A percentile compares a stretch with the other conserved stretches of the same genome.
Evolutionary conservation across 1,140 invertebrate species (phyloP).

Genomic region (Bombus balteatus): DNA sequence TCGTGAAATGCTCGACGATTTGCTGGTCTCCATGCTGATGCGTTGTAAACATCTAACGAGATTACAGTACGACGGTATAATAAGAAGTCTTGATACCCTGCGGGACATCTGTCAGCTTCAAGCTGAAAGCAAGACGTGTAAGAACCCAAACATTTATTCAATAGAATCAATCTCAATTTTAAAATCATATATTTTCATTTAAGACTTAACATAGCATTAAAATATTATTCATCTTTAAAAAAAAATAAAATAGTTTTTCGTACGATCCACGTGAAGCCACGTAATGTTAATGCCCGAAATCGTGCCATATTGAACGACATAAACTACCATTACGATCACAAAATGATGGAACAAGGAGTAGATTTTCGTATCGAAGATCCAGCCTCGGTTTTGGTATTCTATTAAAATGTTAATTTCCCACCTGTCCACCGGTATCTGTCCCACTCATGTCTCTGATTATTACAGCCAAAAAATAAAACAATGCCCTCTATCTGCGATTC

Average conservation of each 20-base stretch:
- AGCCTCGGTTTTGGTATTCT: slow-evolving; percentile 64
- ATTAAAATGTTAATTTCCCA: slow-evolving; percentile 21
- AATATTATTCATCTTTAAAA: not conserved
- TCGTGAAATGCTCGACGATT: slow-evolving; percentile 80
- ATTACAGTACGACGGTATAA: slow-evolving; percentile 80
- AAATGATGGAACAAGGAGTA: slow-evolving; percentile 75
- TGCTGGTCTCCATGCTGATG: slow-evolving; percentile 76
- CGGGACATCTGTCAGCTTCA: slow-evolving; percentile 79
- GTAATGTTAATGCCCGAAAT: slow-evolving; percentile 73
- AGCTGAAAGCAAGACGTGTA: slow-evolving; percentile 75
- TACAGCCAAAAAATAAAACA: slow-evolving; percentile 13
- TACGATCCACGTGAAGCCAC: slow-evolving; percentile 78
- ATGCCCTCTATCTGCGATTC: not conserved
- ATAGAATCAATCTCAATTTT: not conserved
- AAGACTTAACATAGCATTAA: too few species aligned
- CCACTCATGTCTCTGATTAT: not conserved
- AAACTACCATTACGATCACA: slow-evolving; percentile 72
- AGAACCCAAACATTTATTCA: slow-evolving; percentile 14
- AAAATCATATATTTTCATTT: not conserved
- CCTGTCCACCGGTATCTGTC: slow-evolving; percentile 21
- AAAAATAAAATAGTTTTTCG: slow-evolving; percentile 70
- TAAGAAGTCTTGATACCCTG: slow-evolving; percentile 78
- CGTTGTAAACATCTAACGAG: slow-evolving; percentile 77
- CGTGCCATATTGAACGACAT: slow-evolving; percentile 75
- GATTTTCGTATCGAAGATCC: slow-evolving; percentile 80